These are phyloP conservation scores for Brachyhypopomus gauderio DNA, from an alignment of 2,113 vertebrate genomes.

Conservation along the genomic window DNA sequence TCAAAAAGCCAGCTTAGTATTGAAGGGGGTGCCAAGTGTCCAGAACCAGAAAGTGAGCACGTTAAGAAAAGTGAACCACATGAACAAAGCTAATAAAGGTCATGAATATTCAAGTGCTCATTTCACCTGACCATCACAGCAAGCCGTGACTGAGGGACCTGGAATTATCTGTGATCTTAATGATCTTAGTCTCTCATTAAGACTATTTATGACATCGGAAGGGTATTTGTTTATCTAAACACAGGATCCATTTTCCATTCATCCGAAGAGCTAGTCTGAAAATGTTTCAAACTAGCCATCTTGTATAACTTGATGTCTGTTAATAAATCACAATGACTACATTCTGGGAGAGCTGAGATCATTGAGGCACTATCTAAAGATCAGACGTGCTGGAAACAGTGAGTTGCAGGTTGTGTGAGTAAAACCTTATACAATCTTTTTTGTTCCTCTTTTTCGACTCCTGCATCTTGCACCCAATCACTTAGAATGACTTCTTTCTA, in stretches of 20 bases:
- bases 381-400: constrained; percentile 16
- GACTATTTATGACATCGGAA: constrained; percentile 14
- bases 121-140: constrained; percentile 45
- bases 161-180: neutral
- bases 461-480: neutral
- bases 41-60: constrained; percentile 18
- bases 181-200: constrained; percentile 20
- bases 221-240: constrained; percentile 26
- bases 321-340: constrained; percentile 35
- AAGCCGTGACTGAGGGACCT: constrained; percentile 20
- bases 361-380: neutral
- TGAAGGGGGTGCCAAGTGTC: constrained; percentile 15
- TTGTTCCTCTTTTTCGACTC: neutral
- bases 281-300: constrained; percentile 37
- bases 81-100: constrained; percentile 18
- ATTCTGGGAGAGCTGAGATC: constrained; percentile 4
- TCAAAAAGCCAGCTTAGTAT: neutral
- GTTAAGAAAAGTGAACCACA: constrained; percentile 13
- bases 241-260: constrained; percentile 6
- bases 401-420: neutral
- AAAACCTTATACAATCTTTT: neutral
- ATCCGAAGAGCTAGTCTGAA: neutral
- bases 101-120: constrained; percentile 49
- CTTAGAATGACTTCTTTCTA: neutral
- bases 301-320: constrained; percentile 20